Evolutionary conservation across 2,797 vertebrate genomes (phyloP).

Genomic region (Microcaecilia unicolor): DNA sequence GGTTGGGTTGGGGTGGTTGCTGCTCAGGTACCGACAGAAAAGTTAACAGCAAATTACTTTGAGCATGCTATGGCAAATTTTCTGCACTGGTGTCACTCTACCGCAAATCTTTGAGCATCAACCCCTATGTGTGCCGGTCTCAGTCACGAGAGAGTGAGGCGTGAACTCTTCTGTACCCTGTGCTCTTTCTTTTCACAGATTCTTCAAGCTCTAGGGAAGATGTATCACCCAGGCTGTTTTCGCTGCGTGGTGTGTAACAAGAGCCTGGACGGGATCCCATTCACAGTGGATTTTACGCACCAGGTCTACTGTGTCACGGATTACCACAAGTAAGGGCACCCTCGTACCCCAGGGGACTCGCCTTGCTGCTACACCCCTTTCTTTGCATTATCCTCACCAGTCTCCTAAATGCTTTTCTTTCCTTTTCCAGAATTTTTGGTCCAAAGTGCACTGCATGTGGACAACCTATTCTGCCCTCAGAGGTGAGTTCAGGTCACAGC

Average conservation of each 20-base stretch:
- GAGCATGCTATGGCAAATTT: no score
- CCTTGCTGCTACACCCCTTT: not conserved
- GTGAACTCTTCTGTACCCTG: no score
- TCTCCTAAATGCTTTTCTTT: not conserved
- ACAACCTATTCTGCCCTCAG: slow-evolving; percentile 76
- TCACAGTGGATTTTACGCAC: slow-evolving; percentile 82
- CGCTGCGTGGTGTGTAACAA: slow-evolving; percentile 78
- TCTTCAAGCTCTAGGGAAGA: slow-evolving; percentile 78
- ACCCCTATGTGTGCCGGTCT: no score
- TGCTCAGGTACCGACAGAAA: no score
- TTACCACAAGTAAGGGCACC: slow-evolving; percentile 70
- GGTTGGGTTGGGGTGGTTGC: no score
- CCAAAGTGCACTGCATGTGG: slow-evolving; percentile 81
- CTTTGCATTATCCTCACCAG: not conserved
- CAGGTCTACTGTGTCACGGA: slow-evolving; percentile 80
- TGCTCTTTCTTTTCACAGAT: slow-evolving; percentile 45
- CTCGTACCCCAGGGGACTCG: no score
- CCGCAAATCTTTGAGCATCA: no score
- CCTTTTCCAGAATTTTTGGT: slow-evolving; percentile 67
- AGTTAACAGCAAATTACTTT: no score
- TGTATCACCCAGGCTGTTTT: slow-evolving; percentile 79
- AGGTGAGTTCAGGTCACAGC: slow-evolving; percentile 55
- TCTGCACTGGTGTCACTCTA: no score
- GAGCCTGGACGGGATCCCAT: slow-evolving; percentile 76
- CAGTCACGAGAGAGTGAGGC: no score